Base-by-base conservation (phyloP, 2,113 vertebrate species). In the Tichodroma muraria region DNA sequence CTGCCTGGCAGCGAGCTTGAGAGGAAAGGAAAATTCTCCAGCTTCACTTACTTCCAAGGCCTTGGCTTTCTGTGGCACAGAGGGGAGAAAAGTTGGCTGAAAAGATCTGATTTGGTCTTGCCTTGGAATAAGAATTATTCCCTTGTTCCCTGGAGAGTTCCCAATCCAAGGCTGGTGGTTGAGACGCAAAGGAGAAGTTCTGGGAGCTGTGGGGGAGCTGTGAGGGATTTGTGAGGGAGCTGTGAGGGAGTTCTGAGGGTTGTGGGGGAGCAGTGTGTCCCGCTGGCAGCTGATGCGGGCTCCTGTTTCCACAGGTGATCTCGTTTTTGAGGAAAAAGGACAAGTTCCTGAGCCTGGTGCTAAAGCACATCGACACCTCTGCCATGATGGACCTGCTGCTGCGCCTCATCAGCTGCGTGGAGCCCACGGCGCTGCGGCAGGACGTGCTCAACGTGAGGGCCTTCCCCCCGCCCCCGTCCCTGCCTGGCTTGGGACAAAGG, bases 321-420 rank as follows among this genome's bases (percentile, higher is more conserved):
- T 90, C 97, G 1, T 99, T 99, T 93, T 76, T 99, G 96, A 98
- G 98, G 98, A 99, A 98, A 95, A 99, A 99, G 94, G 98, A 98
- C 61, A 97, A 98, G 47, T 99, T 99, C 68, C 97, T 99, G 50
- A 97, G 98, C 95, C 97, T 99, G 97, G 98, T 99, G 96, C 97
- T 99, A 70, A 98, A 98, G 98, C 99, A 99, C 91, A 98, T 99
- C 5, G 98, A 99, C 61, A 99, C 99, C 11, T 99, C 99, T 2
- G 99, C 99, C 44, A 99, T 99, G 98, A 99, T 99, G 99, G 99
- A 99, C 96, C 97, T 99, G 63, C 97, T 99, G 82, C 98, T 99
- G 71, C 99, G 99, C 27, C 98, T 99, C 35, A 98, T 99, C 97
- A 99, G 99, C 97, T 99, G 99, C 19, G 99, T 99, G 97, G 99